Base-by-base conservation (phyloP, 2,113 vertebrate species). In the Heterotis niloticus region DNA sequence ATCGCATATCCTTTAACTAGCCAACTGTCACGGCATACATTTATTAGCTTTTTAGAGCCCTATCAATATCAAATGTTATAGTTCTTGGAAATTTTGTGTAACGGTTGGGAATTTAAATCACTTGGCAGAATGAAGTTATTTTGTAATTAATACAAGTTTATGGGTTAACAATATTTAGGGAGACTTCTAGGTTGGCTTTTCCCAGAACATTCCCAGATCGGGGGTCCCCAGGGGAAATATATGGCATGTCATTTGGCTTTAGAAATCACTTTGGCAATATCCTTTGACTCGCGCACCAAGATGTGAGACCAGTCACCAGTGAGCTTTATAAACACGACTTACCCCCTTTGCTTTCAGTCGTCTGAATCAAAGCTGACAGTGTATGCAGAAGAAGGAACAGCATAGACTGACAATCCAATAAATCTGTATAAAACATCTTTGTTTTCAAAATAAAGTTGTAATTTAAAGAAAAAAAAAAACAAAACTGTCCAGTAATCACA, bases 201-300 rank as follows among this genome's bases (percentile, higher is more conserved):
- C 71, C n/a, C 71, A 74, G 54, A 44, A 57, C 56, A 54, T 59
- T 51, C 51, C 23, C 71, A 74, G 71, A 74, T 74, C 57, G 71
- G 52, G 57, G 5, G 54, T 74, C 71, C 71, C 71, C 71, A 74
- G 71, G 71, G 71, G 71, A 74, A 74, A 74, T 74, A 57, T 52
- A 74, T 59, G 71, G 71, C 71, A 74, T 74, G 71, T 74, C 71
- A 74, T 74, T 74, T 74, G 71, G 71, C 71, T 74, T 74, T 59
- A 54, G 71, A 74, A 74, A 74, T 74, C 52, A 74, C 71, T 74
- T 74, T 74, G 71, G 71, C 71, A 74, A 74, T 57, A 74, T 28
- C 71, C 71, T 57, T 74, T 59, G 71, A 74, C 71, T 74, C 23
- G 24, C 57, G 71, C 51, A 52, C 71, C 71, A 74, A 74, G 71